Evolutionary conservation across 1,140 invertebrate species (phyloP), one percentile per base, ranked within the genome.

Genomic region (Papilio dardanus): DNA sequence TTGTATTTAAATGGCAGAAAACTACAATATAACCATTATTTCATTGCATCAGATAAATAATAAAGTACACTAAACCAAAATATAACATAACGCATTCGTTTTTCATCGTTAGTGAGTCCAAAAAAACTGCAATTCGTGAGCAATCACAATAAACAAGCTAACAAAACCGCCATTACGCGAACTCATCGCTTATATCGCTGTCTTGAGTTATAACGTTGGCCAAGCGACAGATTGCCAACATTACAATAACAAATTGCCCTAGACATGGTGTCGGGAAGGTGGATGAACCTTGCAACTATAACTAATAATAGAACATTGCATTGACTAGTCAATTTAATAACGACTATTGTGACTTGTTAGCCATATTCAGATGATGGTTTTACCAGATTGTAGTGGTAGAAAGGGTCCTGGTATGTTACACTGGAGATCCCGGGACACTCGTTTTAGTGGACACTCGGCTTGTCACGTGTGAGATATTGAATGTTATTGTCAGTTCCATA

Each of bases 201-300:
- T 75, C 77, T 74, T 89, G 85, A 90, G 82, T 89, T 90, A 90
- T 89, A 79, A 79, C 79, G 81, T 79, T 75, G 77, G 78, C 75
- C 77, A 78, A 81, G 79, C 84, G 89, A 91, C 88, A 91, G 85
- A 92, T 92, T 88, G 89, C 88, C 75, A 74, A 81, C 86, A 91
- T 92, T 92, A 91, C 80, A 81, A 79, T 89, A 87, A 91, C 83
- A 87, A 88, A 92, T 91, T 78, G 85, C 83, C 74, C 73, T 81
- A 89, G 88, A 91, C 90, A 84, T 74, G 68, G 82, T 81, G 78
- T 74, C 73, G 67, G 79, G 67, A 76, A 88, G 86, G 88, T 91
- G 77, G 78, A 85, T 84, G 89, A 89, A 83, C 87, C 78, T 81
- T 81, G 67, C 40, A 78, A 30, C 5, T 33, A 35, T 19, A 40